These are phyloP conservation scores for Hirudo medicinalis DNA, from an alignment of 1,140 invertebrate species.

Conservation along the genomic window DNA sequence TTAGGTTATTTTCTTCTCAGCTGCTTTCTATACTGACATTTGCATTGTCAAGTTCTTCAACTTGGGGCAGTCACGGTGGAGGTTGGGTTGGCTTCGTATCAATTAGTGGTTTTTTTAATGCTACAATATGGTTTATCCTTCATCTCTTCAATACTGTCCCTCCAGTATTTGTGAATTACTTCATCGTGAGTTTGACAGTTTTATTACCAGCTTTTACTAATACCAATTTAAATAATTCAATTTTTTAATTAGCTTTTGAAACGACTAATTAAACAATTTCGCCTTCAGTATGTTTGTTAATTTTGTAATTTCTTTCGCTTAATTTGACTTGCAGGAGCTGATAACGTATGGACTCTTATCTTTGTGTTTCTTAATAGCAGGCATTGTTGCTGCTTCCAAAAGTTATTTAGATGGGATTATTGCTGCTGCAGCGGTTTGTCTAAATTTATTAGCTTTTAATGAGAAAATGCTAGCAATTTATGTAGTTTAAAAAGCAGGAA, in stretches of 20 bases:
- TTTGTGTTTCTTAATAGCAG: conserved; percentile 17
- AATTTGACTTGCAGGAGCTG: conserved; percentile 13
- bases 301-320: too few relatives aligned
- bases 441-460: not conserved
- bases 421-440: conserved; percentile 12
- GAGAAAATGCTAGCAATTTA: not conserved
- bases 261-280: too few relatives aligned
- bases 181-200: not conserved
- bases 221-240: too few relatives aligned
- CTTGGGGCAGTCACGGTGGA: not conserved
- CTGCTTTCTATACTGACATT: conserved; percentile 7
- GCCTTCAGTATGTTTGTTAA: too few relatives aligned
- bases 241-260: too few relatives aligned
- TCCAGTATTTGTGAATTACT: conserved; percentile 9
- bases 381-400: conserved; percentile 11
- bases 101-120: conserved; percentile 10
- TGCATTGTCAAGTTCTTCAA: not conserved
- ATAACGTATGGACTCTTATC: not conserved
- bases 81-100: conserved; percentile 15
- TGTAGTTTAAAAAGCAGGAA: too few relatives aligned
- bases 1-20: not conserved
- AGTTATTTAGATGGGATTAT: not conserved
- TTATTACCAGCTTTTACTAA: too few relatives aligned
- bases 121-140: conserved; percentile 8
- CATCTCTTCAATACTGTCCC: conserved; percentile 13